These are phyloP conservation scores for Calycopis cecrops DNA, from an alignment of 1,140 invertebrate species.

Conservation along the genomic window DNA sequence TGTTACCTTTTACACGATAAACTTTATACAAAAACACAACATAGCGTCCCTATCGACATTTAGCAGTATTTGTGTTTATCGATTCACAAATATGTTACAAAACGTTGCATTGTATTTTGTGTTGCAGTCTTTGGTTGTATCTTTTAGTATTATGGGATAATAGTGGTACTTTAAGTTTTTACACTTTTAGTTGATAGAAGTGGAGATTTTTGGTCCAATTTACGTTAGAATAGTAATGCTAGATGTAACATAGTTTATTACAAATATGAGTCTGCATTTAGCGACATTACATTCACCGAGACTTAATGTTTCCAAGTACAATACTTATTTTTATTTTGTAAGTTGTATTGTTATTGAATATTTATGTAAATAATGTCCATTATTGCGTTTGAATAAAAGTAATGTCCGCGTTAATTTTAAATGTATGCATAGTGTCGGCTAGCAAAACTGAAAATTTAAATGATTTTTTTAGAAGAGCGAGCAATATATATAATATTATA, in stretches of 20 bases:
- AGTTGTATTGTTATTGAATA: no score
- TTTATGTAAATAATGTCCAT: no score
- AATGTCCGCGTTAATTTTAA: no score
- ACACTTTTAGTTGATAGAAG: constrained; percentile 29
- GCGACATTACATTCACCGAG: background rate
- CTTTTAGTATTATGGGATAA: constrained; percentile 27
- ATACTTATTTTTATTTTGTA: no score
- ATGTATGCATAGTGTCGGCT: no score
- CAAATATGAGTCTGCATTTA: constrained; percentile 4
- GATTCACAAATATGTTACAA: constrained; percentile 1
- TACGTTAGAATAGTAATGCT: constrained; percentile 34
- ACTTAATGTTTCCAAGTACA: no score
- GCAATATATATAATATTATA: no score
- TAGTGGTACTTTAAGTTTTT: constrained; percentile 32
- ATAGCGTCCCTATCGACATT: background rate
- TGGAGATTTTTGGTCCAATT: constrained; percentile 41
- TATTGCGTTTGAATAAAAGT: no score
- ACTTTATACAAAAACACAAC: background rate
- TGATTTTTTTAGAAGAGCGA: no score
- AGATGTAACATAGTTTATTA: constrained; percentile 20
- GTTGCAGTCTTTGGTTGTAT: constrained; percentile 18
- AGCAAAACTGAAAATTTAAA: no score
- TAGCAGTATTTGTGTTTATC: background rate
- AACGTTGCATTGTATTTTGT: background rate
- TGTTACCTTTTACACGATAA: background rate